Conservation (phyloP, 2,113 vertebrate genomes). For the Rattus rattus region DNA sequence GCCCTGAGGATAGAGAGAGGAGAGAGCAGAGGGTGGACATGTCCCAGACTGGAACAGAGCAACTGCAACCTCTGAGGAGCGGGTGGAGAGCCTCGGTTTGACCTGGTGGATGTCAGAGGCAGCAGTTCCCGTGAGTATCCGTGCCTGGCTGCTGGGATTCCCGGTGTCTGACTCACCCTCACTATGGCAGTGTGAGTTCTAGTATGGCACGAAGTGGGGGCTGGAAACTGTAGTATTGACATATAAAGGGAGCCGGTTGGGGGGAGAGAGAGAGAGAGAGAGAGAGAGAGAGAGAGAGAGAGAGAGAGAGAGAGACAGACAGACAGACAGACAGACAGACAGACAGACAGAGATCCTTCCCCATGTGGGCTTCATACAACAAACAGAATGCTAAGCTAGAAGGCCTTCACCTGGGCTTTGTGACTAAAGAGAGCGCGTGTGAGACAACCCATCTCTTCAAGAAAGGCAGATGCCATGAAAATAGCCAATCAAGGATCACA, state of each 20-base stretch:
- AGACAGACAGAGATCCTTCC: no score
- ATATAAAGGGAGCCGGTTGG: not conserved
- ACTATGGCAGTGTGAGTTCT: no score
- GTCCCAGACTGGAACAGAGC: not conserved
- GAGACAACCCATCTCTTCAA: not conserved
- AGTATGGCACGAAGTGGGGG: not conserved
- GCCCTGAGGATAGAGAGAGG: not conserved
- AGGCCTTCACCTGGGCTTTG: not conserved
- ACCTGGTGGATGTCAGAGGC: not conserved
- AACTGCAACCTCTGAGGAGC: not conserved
- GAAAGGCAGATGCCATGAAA: no score
- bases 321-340: no score
- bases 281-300: no score
- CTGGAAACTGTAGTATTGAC: not conserved
- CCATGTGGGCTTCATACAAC: not conserved
- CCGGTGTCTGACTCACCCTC: not conserved
- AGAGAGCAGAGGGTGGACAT: not conserved
- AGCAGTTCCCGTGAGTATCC: not conserved
- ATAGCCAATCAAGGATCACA: not conserved
- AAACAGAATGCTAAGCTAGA: not conserved
- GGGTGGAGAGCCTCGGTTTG: not conserved
- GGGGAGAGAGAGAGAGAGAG: no score
- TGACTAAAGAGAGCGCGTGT: not conserved
- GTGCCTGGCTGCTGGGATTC: not conserved
- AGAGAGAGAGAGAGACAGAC: no score